Evolutionary conservation across 2,888 invertebrate genomes (phyloP), one percentile per base, ranked within the genome.

Genomic region (Deilephila porcellus): DNA sequence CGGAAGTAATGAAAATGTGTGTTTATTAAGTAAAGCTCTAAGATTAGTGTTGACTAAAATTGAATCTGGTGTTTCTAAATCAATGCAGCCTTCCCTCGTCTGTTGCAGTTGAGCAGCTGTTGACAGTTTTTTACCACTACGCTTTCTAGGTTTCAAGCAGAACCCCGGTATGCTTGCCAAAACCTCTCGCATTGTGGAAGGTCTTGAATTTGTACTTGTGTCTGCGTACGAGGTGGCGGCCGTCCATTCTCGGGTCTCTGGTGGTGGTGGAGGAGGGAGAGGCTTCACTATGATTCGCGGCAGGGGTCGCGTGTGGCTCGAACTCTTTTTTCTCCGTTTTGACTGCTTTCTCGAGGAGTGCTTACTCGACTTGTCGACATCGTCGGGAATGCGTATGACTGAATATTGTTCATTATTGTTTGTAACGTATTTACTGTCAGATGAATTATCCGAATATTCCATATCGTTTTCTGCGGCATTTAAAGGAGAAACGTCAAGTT

Each of bases 51-150:
- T 98, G 73, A 98, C 98, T 88, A 99, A 95, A 86, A 99, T 98
- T 72, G 99, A 99, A 88, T 99, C 98, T 29, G 99, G 98, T 62
- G 99, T 98, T 93, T 99, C 98, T 84, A 99, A 95, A 92, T 99
- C 99, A 80, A 99, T 98, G 88, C 98, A 97, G 72, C 99, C 98
- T 93, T 98, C 98, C 92, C 97, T 97, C 62, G 98, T 98, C 93
- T 98, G 98, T 86, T 98, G 98, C 78, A 99, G 94, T 92, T 99
- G 98, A 78, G 98, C 98, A 64, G 98, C 98, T 76, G 98, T 97
- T 59, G 98, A 98, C 80, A 98, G 92, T 89, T 98, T 98, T 88
- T 98, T 97, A 76, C 97, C 97, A 77, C 97, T 97, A 76, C 97
- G 94, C 88, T 97, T 97, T 75, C 97, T 92, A 72, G 97, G 97